A percentile compares a stretch with the other conserved stretches of the same genome.
These are phyloP conservation scores for Lepidotrigona ventralis DNA, from an alignment of 1,140 invertebrate species.

Conservation along the genomic window DNA sequence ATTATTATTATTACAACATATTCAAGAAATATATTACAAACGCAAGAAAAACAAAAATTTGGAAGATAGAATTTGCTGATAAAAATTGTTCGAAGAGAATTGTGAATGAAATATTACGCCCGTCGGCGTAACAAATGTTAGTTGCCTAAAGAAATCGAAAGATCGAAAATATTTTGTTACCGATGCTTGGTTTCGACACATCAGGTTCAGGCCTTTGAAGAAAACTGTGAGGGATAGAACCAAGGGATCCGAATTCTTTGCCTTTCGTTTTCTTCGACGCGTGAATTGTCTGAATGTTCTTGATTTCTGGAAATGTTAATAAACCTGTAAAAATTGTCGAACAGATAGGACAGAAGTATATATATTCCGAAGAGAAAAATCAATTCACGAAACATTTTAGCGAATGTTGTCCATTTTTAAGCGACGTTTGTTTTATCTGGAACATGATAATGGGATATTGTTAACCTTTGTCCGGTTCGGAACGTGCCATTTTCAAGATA, in stretches of 20 bases:
- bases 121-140: too few species aligned
- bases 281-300: conserved; percentile 17
- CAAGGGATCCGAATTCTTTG: conserved; percentile 23
- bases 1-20: too few species aligned
- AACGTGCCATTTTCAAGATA: conserved; percentile 81
- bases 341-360: too few species aligned
- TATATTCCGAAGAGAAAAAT: too few species aligned
- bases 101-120: too few species aligned
- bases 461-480: conserved; percentile 54
- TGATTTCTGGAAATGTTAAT: conserved; percentile 30
- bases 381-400: too few species aligned
- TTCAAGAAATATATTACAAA: too few species aligned
- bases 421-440: not conserved
- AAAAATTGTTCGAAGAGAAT: too few species aligned
- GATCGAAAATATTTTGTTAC: conserved; percentile 5
- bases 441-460: not conserved
- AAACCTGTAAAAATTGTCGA: not conserved
- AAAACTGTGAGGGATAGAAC: conserved; percentile 21
- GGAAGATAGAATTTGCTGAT: too few species aligned
- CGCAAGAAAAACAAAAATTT: too few species aligned
- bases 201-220: conserved; percentile 17
- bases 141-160: too few species aligned
- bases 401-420: too few species aligned
- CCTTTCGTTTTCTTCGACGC: conserved; percentile 12
- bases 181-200: conserved; percentile 52